Base-by-base conservation (phyloP, 2,888 invertebrate species). In the Eumerus sabulonum region DNA sequence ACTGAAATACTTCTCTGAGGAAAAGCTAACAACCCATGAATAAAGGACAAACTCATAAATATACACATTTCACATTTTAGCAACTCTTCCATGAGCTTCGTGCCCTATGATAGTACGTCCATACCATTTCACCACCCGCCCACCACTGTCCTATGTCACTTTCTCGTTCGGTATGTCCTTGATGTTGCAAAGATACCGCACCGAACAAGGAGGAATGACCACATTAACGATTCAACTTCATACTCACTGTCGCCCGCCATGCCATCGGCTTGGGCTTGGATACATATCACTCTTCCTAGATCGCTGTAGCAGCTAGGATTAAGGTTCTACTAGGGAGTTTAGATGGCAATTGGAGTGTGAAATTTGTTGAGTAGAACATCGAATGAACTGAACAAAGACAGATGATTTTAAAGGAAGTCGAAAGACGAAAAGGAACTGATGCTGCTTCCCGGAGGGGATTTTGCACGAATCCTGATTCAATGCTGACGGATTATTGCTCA, bases 1-100 rank as follows among this genome's bases (percentile, higher is more conserved):
- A 59, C 17, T 17, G 40, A 27, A 51, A 13, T 47, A 67, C 62
- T 56, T 67, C 67, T 73, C 73, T 73, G 42, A 48, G 57, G 53
- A 47, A 73, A 73, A 68, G 71, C 77, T 68, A 77, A 77, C 77
- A 77, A 77, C 59, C 57, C 77, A 67, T 62, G 63, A 63, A 73
- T 63, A 73, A 68, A 72, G 72, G 72, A 63, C 77, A 51, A 62
- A 62, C 56, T 67, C 72, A 67, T 77, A 72, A 71, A 57, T 53
- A 63, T 38, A 63, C 67, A 63, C 53, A 59, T 73, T 63, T 51
- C 40, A 40, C 40, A 40, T 40, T 40, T 27, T 3, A 40, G 40
- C 40, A 19, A 50, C 16, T 67, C 17, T 27, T 3, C 47, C 27
- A 7, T 27, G 27, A 4, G 7, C 27, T 27, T 7, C 27, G 27